These are phyloP conservation scores for Pachypanchax playfairii DNA, from an alignment of 2,113 vertebrate genomes.

Conservation along the genomic window DNA sequence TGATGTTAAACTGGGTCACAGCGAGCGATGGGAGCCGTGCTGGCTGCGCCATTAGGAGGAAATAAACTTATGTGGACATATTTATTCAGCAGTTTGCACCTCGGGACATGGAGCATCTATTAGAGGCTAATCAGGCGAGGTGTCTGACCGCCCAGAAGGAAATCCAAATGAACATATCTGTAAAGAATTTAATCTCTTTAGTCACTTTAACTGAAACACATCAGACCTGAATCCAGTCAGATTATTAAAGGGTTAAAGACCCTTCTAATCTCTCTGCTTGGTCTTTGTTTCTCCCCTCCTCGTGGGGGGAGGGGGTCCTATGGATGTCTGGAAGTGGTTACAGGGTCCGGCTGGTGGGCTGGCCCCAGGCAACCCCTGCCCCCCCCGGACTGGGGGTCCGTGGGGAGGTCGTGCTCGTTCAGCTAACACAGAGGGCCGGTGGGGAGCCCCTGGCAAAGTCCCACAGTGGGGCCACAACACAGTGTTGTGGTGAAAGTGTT, in stretches of 20 bases:
- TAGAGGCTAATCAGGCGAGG: conserved; percentile 58
- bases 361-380: conserved; percentile 54
- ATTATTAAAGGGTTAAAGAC: background rate
- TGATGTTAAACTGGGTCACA: conserved; percentile 69
- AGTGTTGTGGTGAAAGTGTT: conserved; percentile 60
- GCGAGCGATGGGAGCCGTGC: conserved; percentile 66
- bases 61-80: conserved; percentile 64
- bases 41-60: conserved; percentile 5
- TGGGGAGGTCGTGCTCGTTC: conserved; percentile 56
- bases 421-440: conserved; percentile 53
- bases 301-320: conserved; percentile 8
- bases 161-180: conserved; percentile 4
- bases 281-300: conserved; percentile 5
- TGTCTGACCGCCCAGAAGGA: conserved; percentile 3
- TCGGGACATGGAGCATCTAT: conserved; percentile 54
- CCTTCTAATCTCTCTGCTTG: background rate
- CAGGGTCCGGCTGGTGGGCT: conserved; percentile 49
- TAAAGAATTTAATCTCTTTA: background rate
- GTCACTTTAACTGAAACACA: background rate
- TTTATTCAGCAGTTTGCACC: conserved; percentile 69
- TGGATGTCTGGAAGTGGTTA: conserved; percentile 45
- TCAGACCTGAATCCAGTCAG: background rate
- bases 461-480: conserved; percentile 60
- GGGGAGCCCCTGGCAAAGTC: conserved; percentile 69
- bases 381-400: conserved; percentile 32